Percentiles rank a stretch among this genome's conserved stretches.
Evolutionary conservation across 1,140 invertebrate species (phyloP).

Genomic region (Habropoda laboriosa): DNA sequence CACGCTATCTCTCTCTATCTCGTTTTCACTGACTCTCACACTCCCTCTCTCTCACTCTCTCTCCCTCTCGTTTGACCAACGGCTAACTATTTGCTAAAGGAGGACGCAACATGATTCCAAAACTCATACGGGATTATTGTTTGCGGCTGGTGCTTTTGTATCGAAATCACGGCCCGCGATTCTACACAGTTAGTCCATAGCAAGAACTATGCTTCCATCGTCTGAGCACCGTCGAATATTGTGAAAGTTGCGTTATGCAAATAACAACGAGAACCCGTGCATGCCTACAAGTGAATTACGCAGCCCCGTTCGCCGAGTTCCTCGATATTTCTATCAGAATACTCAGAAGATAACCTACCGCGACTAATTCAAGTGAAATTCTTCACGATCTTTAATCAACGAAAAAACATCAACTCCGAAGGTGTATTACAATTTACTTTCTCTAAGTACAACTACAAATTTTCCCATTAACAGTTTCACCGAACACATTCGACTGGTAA

Average conservation of each 20-base stretch:
- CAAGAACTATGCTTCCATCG: slow-evolving; percentile 27
- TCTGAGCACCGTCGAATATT: slow-evolving; percentile 13
- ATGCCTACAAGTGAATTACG: neutral
- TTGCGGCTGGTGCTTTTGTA: slow-evolving; percentile 16
- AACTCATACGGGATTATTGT: slow-evolving; percentile 25
- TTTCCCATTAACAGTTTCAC: too few species aligned
- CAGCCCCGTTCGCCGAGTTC: neutral
- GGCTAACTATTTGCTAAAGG: neutral
- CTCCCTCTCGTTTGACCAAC: neutral
- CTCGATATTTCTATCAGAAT: neutral
- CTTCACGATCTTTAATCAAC: too few species aligned
- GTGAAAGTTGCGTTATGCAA: slow-evolving; percentile 35
- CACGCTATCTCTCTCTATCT: too few species aligned
- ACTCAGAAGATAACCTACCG: too few species aligned
- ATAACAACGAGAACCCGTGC: neutral
- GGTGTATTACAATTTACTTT: too few species aligned
- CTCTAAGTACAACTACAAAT: too few species aligned
- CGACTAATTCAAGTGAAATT: too few species aligned
- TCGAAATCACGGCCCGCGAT: neutral
- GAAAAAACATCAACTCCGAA: too few species aligned
- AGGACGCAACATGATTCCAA: neutral
- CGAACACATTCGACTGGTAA: too few species aligned
- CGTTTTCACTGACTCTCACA: too few species aligned
- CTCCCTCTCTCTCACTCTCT: too few species aligned
- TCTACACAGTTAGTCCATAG: neutral